Percentiles rank a stretch among this genome's conserved stretches.
Evolutionary conservation across 2,888 invertebrate genomes (phyloP).

Genomic region (Thyatira batis): DNA sequence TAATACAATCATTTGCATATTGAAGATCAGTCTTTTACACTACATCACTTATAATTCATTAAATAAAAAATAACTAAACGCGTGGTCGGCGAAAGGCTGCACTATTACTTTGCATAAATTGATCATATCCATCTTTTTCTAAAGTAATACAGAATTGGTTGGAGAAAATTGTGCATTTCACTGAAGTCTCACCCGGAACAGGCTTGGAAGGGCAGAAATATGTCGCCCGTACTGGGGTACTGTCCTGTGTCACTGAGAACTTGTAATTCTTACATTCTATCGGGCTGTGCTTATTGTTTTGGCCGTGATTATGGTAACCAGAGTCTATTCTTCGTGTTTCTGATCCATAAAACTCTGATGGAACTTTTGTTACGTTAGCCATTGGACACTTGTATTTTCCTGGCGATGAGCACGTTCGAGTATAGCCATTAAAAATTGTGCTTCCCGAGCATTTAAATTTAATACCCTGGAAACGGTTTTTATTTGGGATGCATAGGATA

Average conservation of each 20-base stretch:
- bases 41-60: background rate
- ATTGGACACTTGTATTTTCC: constrained; percentile 67
- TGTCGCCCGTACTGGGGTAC: constrained; percentile 53
- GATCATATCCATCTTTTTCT: constrained; percentile 62
- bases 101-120: constrained; percentile 52
- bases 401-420: constrained; percentile 66
- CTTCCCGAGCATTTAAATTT: constrained; percentile 73
- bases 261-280: constrained; percentile 76
- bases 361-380: constrained; percentile 40
- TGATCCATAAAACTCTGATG: constrained; percentile 40
- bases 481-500: constrained; percentile 71
- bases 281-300: constrained; percentile 33
- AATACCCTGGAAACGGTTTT: constrained; percentile 70
- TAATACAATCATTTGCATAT: background rate
- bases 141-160: constrained; percentile 71
- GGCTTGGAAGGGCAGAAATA: constrained; percentile 71
- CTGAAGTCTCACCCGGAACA: constrained; percentile 46
- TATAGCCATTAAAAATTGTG: constrained; percentile 69
- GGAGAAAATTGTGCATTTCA: constrained; percentile 72
- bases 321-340: constrained; percentile 42
- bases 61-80: constrained; percentile 12
- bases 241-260: constrained; percentile 63
- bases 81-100: constrained; percentile 61
- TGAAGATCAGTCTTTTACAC: background rate
- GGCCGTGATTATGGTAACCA: constrained; percentile 19